Percentiles rank a stretch among this genome's conserved stretches.
These are phyloP conservation scores for Mallotus villosus DNA, from an alignment of 2,797 vertebrate species.

Conservation along the genomic window DNA sequence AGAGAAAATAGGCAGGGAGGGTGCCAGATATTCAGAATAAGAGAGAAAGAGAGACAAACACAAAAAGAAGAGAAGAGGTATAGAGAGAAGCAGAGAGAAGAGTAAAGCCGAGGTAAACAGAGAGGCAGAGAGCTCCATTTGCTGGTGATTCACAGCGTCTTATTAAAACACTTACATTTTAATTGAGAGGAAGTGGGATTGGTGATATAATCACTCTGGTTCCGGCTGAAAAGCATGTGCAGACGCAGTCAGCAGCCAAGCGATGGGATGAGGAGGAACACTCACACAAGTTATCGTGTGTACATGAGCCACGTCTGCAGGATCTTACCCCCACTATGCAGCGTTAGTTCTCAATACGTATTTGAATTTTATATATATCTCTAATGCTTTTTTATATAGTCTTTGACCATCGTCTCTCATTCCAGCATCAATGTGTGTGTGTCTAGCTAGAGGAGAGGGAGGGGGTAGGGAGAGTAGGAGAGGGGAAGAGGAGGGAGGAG, in stretches of 20 bases:
- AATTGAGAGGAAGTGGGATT: constrained; percentile 57
- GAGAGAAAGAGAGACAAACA: background rate
- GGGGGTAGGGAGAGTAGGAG: no score
- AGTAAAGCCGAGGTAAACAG: background rate
- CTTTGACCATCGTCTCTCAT: no score
- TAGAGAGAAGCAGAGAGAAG: background rate
- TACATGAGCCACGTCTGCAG: no score
- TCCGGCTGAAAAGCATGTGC: constrained; percentile 44
- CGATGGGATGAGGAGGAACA: no score
- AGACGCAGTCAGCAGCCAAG: constrained; percentile 28
- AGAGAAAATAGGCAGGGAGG: background rate
- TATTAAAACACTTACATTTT: constrained; percentile 50
- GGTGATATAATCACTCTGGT: constrained; percentile 56
- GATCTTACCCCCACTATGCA: no score
- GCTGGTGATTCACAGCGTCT: constrained; percentile 13
- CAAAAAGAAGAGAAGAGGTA: background rate
- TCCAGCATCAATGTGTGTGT: no score
- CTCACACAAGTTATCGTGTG: no score
- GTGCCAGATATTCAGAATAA: background rate
- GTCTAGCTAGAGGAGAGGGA: no score
- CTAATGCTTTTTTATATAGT: no score
- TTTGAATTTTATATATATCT: no score
- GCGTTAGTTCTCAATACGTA: no score
- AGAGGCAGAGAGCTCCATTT: background rate
- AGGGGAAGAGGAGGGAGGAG: no score